Percentiles rank a stretch among this genome's conserved stretches.
Conservation (phyloP, 2,113 vertebrate genomes). For the Toxotes chatareus region DNA sequence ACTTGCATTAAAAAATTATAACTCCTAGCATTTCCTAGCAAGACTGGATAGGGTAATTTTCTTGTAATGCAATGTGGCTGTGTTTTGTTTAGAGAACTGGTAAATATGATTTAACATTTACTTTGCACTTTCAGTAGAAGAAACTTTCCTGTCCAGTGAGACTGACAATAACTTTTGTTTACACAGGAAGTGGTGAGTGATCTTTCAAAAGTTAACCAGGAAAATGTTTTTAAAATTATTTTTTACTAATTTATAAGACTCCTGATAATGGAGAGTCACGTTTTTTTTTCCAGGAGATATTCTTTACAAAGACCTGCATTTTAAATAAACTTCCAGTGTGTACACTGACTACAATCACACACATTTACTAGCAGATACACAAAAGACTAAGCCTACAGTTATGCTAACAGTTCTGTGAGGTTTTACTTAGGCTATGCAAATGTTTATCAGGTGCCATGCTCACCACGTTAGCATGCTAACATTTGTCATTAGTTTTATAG, state of each 20-base stretch:
- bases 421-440: background rate
- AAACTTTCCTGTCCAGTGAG: background rate
- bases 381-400: background rate
- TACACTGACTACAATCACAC: background rate
- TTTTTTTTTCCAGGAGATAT: background rate
- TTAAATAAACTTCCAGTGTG: background rate
- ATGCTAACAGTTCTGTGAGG: background rate
- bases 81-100: constrained; percentile 1
- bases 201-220: background rate
- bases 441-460: too few relatives aligned
- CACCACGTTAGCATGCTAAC: too few relatives aligned
- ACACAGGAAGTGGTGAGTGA: background rate
- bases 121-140: background rate
- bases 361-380: background rate
- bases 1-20: constrained; percentile 33
- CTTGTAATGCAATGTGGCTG: background rate
- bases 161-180: background rate
- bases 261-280: background rate
- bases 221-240: too few relatives aligned
- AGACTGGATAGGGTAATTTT: background rate
- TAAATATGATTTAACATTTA: background rate
- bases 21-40: background rate
- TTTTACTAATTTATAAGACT: background rate
- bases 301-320: background rate
- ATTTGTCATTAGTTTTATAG: too few relatives aligned